Evolutionary conservation across 2,113 vertebrate genomes (phyloP).

Genomic region (Lepisosteus oculatus): DNA sequence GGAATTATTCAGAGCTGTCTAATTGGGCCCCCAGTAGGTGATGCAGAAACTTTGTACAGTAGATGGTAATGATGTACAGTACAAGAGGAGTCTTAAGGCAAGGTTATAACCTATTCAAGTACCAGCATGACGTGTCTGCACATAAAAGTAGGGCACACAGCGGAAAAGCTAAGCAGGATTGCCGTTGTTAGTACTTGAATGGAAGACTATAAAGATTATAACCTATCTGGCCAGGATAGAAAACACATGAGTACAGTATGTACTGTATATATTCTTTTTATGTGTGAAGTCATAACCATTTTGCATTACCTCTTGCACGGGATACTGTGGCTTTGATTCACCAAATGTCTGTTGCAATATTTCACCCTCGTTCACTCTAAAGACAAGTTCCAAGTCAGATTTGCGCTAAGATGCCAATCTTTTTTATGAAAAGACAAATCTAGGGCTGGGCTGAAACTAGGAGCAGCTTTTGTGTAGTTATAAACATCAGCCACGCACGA

Average conservation of each 20-base stretch:
- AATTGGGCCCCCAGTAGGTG: neutral
- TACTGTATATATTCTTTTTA: neutral
- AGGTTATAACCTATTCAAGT: slow-evolving; percentile 19
- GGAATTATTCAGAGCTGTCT: slow-evolving; percentile 12
- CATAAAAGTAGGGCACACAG: slow-evolving; percentile 1
- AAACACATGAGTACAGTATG: neutral
- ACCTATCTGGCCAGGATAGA: neutral
- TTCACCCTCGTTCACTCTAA: no score
- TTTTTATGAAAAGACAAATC: no score
- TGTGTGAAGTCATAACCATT: neutral
- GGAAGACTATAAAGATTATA: neutral
- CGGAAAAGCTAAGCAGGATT: neutral
- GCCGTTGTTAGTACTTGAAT: slow-evolving; percentile 9
- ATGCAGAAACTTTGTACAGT: slow-evolving; percentile 8
- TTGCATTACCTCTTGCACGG: neutral
- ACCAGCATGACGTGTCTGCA: slow-evolving; percentile 5
- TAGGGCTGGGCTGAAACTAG: no score
- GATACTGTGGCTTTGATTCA: neutral
- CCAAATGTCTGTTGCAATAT: neutral
- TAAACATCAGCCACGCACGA: no score
- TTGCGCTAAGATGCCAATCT: no score
- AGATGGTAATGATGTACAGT: slow-evolving; percentile 6
- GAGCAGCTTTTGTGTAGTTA: no score
- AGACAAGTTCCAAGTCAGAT: no score
- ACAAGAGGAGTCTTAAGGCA: slow-evolving; percentile 21